Conservation (phyloP, 2,797 vertebrate species). For the Catharus ustulatus region DNA sequence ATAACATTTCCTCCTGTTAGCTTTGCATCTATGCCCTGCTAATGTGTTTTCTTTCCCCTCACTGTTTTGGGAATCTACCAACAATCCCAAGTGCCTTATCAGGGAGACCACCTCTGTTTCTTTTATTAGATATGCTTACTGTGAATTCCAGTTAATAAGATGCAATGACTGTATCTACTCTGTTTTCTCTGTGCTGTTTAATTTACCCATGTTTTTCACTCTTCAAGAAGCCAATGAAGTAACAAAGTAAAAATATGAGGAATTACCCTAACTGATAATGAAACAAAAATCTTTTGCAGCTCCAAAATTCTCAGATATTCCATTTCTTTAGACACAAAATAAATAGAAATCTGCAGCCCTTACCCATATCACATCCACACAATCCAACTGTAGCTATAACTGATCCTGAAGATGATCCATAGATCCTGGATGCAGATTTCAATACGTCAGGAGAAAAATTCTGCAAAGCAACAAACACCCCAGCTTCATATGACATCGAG, state of each 20-base stretch:
- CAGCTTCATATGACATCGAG: accelerated
- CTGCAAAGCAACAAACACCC: neutral
- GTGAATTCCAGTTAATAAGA: neutral
- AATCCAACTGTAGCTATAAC: accelerated
- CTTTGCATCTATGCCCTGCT: neutral
- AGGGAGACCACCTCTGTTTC: neutral
- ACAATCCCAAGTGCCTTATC: neutral
- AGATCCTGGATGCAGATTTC: slow-evolving; percentile 20
- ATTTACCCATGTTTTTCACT: neutral
- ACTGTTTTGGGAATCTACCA: neutral
- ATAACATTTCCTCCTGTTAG: neutral
- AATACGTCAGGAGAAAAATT: neutral
- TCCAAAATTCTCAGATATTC: neutral
- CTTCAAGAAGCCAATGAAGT: neutral
- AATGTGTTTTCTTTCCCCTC: neutral
- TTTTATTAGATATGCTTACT: neutral
- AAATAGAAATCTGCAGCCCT: neutral
- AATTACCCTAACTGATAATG: neutral
- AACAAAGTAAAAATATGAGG: neutral
- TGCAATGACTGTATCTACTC: neutral
- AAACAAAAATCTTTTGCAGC: neutral
- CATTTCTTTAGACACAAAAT: neutral
- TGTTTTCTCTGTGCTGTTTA: neutral
- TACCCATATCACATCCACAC: neutral
- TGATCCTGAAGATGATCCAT: slow-evolving; percentile 30